Percentiles rank a stretch among this genome's conserved stretches.
Conservation (phyloP, 2,888 invertebrate genomes). For the Torymus aiolomorphi region DNA sequence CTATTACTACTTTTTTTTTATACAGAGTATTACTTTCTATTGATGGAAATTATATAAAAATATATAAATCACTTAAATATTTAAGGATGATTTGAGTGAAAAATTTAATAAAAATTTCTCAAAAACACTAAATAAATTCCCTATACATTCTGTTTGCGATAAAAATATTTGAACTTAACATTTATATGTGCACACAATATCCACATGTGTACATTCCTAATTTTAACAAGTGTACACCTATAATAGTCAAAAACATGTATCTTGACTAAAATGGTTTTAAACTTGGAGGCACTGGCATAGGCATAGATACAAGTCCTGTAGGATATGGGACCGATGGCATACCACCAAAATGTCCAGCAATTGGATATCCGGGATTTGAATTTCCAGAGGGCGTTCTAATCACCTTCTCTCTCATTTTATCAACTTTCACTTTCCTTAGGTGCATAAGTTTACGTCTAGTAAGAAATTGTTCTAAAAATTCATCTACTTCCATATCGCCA, state of each 20-base stretch:
- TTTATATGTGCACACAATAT: neutral
- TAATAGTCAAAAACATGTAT: constrained; percentile 12
- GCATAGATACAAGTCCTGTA: constrained; percentile 85
- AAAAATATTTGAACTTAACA: constrained; percentile 17
- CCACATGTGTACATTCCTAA: neutral
- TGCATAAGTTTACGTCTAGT: constrained; percentile 86
- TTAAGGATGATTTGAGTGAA: constrained; percentile 6
- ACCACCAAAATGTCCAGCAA: constrained; percentile 75
- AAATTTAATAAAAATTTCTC: constrained; percentile 12
- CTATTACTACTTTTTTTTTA: constrained; percentile 5
- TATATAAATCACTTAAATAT: no score
- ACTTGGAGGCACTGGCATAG: constrained; percentile 79
- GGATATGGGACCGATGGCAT: constrained; percentile 81
- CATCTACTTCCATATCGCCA: constrained; percentile 84
- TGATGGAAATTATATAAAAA: constrained; percentile 1
- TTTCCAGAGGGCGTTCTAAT: constrained; percentile 76
- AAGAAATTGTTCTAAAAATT: constrained; percentile 90
- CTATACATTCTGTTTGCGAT: constrained; percentile 33
- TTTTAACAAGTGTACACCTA: constrained; percentile 17
- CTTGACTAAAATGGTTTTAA: constrained; percentile 53
- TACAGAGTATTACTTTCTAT: constrained; percentile 16
- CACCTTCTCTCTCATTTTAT: constrained; percentile 89
- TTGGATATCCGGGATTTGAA: constrained; percentile 68
- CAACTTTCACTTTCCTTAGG: constrained; percentile 91
- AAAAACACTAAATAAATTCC: constrained; percentile 17